Conservation (phyloP, 2,113 vertebrate species). For the Ictalurus punctatus region DNA sequence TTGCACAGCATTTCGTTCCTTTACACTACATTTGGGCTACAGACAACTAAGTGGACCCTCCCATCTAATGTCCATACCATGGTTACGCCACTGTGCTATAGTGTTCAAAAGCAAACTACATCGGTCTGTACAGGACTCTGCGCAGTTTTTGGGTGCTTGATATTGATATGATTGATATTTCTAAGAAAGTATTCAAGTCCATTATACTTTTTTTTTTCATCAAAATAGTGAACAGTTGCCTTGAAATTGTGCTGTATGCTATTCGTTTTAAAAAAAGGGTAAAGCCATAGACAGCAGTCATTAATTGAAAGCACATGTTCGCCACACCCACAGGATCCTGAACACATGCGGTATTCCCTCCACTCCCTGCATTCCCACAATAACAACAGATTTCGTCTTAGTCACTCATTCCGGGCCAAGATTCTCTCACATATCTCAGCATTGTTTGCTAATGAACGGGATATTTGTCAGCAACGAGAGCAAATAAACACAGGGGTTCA, state of each 20-base stretch:
- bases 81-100: too few species aligned
- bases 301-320: constrained; percentile 51
- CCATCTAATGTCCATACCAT: too few species aligned
- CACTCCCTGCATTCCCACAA: background rate
- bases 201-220: background rate
- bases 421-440: constrained; percentile 5
- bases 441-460: constrained; percentile 44
- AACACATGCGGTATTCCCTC: constrained; percentile 15
- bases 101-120: background rate
- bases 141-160: too few species aligned
- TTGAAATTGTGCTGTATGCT: background rate
- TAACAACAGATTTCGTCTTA: constrained; percentile 16
- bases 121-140: too few species aligned
- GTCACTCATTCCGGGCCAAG: background rate
- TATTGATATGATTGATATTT: background rate
- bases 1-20: too few species aligned
- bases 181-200: background rate
- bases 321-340: constrained; percentile 43
- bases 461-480: constrained; percentile 50
- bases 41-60: too few species aligned
- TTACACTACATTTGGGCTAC: too few species aligned
- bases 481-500: constrained; percentile 32
- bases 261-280: constrained; percentile 29
- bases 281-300: constrained; percentile 16
- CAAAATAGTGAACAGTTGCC: background rate